These are phyloP conservation scores for Magallana ariakensis DNA, from an alignment of 1,140 invertebrate species.

Conservation along the genomic window DNA sequence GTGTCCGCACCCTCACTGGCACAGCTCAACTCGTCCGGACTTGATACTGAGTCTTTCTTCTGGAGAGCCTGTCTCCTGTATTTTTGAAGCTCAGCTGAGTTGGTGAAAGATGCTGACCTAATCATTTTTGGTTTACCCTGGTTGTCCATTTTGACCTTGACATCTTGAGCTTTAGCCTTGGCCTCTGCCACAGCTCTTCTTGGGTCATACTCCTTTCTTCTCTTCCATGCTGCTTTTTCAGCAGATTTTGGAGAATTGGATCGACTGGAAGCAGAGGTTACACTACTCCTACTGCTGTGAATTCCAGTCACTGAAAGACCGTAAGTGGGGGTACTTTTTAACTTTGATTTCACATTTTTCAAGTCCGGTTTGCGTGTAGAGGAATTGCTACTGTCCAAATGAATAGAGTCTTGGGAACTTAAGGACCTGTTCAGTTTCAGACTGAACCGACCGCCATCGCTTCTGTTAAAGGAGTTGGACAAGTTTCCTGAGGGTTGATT, in stretches of 20 bases:
- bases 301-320: conserved; percentile 71
- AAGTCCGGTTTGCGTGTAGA: conserved; percentile 56
- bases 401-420: conserved; percentile 46
- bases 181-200: conserved; percentile 90
- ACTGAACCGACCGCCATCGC: conserved; percentile 85
- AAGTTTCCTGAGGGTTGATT: conserved; percentile 48
- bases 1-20: conserved; percentile 61
- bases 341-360: conserved; percentile 61
- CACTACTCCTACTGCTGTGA: conserved; percentile 57
- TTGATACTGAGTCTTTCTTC: conserved; percentile 65
- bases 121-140: conserved; percentile 63
- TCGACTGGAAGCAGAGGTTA: conserved; percentile 66
- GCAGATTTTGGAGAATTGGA: conserved; percentile 79
- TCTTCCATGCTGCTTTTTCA: conserved; percentile 95
- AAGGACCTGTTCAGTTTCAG: conserved; percentile 78
- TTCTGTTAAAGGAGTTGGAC: conserved; percentile 80
- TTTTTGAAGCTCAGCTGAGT: conserved; percentile 63
- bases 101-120: conserved; percentile 73
- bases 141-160: conserved; percentile 52
- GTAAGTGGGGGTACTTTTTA: conserved; percentile 59
- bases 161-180: conserved; percentile 70
- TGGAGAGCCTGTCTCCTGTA: conserved; percentile 56
- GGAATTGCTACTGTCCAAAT: conserved; percentile 11
- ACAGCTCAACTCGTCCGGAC: conserved; percentile 66
- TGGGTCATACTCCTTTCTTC: conserved; percentile 93